phyloP scores from a whole-genome alignment of 2,113 vertebrate species.

The Labeo catla region DNA sequence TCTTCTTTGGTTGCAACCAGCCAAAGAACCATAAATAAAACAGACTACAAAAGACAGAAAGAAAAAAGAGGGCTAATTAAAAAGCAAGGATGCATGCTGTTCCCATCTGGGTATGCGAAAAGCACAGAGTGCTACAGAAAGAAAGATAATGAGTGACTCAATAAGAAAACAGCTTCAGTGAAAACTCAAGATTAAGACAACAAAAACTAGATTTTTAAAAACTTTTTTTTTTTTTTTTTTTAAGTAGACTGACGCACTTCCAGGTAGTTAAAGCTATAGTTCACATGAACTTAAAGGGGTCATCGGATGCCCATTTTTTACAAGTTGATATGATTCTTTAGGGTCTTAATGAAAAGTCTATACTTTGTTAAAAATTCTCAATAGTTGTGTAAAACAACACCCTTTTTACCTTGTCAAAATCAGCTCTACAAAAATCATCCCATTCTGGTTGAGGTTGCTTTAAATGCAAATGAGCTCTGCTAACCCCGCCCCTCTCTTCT shows the following conservation, averaged over 20 bases:
- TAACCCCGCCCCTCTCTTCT: too few relatives aligned
- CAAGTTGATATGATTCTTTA: too few relatives aligned
- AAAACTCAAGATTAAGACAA: not conserved
- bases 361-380: too few relatives aligned
- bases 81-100: not conserved
- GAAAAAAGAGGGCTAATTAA: not conserved
- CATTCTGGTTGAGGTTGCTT: too few relatives aligned
- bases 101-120: not conserved
- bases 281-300: not conserved
- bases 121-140: not conserved
- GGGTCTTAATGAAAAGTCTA: too few relatives aligned
- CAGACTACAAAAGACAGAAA: not conserved
- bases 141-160: not conserved
- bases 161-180: not conserved
- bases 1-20: constrained; percentile 2
- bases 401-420: too few relatives aligned
- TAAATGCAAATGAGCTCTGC: too few relatives aligned
- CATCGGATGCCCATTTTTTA: too few relatives aligned
- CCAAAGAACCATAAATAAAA: constrained; percentile 4
- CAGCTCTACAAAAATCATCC: too few relatives aligned
- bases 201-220: not conserved
- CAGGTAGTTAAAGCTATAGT: not conserved
- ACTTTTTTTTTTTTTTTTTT: too few relatives aligned
- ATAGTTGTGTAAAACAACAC: too few relatives aligned
- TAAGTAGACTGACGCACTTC: too few relatives aligned